A percentile compares a stretch with the other conserved stretches of the same genome.
Evolutionary conservation across 53 echinoderm and acorn worm genomes (phyloP).

Genomic region (Paracentrotus lividus): DNA sequence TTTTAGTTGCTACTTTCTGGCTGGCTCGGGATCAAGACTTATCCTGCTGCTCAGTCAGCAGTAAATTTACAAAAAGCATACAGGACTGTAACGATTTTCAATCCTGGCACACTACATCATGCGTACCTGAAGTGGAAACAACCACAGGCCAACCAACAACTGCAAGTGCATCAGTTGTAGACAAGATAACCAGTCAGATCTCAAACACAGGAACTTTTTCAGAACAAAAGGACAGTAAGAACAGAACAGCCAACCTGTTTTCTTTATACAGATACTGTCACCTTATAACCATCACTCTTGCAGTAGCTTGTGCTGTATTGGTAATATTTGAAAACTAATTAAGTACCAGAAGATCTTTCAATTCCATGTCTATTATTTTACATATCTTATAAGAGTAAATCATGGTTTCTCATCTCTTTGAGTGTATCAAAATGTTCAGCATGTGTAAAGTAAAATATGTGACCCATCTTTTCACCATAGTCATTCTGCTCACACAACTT

Average conservation of each 20-base stretch:
- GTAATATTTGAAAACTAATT: not conserved
- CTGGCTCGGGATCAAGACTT: not conserved
- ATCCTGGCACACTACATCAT: not conserved
- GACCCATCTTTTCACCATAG: not conserved
- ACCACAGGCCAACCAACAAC: not conserved
- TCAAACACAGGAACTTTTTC: not conserved
- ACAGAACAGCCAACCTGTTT: not conserved
- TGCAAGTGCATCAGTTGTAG: not conserved
- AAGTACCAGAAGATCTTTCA: not conserved
- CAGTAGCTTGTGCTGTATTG: not conserved
- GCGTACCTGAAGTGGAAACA: not conserved
- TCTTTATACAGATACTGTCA: not conserved
- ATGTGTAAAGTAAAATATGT: not conserved
- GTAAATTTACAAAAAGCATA: slow-evolving; percentile 25
- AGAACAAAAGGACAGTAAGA: not conserved
- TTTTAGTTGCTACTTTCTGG: slow-evolving; percentile 54
- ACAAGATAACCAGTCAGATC: not conserved
- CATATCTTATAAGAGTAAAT: no score
- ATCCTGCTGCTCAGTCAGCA: slow-evolving; percentile 34
- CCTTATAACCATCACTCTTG: not conserved
- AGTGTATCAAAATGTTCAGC: not conserved
- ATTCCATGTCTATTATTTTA: no score
- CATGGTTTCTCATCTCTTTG: not conserved
- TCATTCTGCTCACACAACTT: not conserved
- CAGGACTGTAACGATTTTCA: slow-evolving; percentile 26